These are phyloP conservation scores for Anagyrus pseudococci DNA, from an alignment of 2,888 invertebrate genomes.

Conservation along the genomic window DNA sequence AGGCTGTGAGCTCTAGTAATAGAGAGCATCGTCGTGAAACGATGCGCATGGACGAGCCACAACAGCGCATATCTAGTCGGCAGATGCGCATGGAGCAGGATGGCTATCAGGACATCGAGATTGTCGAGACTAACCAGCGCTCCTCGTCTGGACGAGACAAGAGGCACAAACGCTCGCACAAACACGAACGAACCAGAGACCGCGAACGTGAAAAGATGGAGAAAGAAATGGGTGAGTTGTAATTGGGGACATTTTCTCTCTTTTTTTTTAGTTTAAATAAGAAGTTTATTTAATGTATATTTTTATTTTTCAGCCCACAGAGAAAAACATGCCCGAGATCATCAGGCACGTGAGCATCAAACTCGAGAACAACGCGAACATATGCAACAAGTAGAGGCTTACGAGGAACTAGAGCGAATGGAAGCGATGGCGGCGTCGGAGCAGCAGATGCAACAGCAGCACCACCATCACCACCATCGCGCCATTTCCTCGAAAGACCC, in stretches of 20 bases:
- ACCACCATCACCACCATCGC: slow-evolving; percentile 1
- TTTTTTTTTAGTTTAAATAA: too few relatives aligned
- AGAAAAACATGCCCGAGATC: neutral
- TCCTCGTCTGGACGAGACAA: slow-evolving; percentile 48
- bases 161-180: slow-evolving; percentile 60
- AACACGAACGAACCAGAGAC: slow-evolving; percentile 68
- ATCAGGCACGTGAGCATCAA: neutral
- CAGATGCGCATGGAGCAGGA: slow-evolving; percentile 11
- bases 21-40: slow-evolving; percentile 9
- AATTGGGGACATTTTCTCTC: neutral
- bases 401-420: slow-evolving; percentile 58
- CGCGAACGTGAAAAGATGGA: slow-evolving; percentile 57
- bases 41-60: neutral
- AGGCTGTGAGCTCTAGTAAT: slow-evolving; percentile 3
- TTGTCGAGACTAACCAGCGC: slow-evolving; percentile 16
- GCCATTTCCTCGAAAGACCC: slow-evolving; percentile 50
- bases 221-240: slow-evolving; percentile 42
- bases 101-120: slow-evolving; percentile 18
- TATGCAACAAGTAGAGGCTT: slow-evolving; percentile 54
- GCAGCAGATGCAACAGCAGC: slow-evolving; percentile 3
- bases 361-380: slow-evolving; percentile 51
- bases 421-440: slow-evolving; percentile 29
- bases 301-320: neutral
- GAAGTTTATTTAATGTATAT: neutral
- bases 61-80: neutral